Percentiles rank a stretch among this genome's conserved stretches.
Conservation (phyloP, 2,888 invertebrate genomes). For the Aromia moschata region DNA sequence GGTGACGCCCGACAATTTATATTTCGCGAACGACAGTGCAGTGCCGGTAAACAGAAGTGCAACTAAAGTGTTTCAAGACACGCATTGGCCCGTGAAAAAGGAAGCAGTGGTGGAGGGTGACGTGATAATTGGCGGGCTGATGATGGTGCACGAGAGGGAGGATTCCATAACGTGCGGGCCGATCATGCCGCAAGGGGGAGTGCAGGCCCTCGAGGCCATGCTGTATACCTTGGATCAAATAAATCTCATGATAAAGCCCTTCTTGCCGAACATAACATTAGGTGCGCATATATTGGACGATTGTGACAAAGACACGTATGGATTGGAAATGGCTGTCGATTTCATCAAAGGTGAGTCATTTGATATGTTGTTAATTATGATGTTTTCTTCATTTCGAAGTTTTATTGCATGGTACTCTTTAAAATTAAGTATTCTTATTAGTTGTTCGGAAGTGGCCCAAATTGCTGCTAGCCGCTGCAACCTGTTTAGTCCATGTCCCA, state of each 20-base stretch:
- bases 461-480: no score
- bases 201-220: constrained; percentile 92
- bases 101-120: constrained; percentile 90
- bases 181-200: constrained; percentile 93
- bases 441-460: no score
- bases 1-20: background rate
- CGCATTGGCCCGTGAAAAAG: constrained; percentile 82
- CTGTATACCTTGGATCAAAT: constrained; percentile 87
- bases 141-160: constrained; percentile 95
- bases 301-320: constrained; percentile 95
- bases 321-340: constrained; percentile 94
- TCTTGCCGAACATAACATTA: constrained; percentile 81
- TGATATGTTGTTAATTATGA: background rate
- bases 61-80: constrained; percentile 42
- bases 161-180: constrained; percentile 89
- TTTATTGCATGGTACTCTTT: no score
- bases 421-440: no score
- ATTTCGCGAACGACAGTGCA: constrained; percentile 22
- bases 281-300: constrained; percentile 93
- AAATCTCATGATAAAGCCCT: constrained; percentile 69
- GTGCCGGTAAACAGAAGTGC: constrained; percentile 27
- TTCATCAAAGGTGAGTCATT: constrained; percentile 89
- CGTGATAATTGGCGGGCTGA: constrained; percentile 86
- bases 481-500: no score
- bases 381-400: no score